A percentile compares a stretch with the other conserved stretches of the same genome.
These are phyloP conservation scores for Sceliomorpha sp. DNA, from an alignment of 2,888 invertebrate species.

Conservation along the genomic window DNA sequence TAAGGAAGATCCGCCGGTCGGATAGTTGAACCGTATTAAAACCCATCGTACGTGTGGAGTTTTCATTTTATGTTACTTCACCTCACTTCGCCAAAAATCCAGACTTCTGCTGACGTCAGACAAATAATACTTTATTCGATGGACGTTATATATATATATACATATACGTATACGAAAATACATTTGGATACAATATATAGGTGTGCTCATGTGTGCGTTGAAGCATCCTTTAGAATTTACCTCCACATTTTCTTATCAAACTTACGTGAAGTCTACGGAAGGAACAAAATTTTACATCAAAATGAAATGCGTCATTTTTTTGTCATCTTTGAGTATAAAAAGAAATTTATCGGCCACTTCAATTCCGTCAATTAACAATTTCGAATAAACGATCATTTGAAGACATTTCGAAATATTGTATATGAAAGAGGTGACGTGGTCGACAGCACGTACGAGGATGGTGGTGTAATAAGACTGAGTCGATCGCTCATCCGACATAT, in stretches of 20 bases:
- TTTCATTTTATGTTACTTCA: conserved; percentile 14
- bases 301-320: no score
- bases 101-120: conserved; percentile 3
- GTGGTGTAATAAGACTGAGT: conserved; percentile 62
- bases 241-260: no score
- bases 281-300: no score
- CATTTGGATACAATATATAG: no score
- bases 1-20: conserved; percentile 48
- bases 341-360: no score
- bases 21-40: conserved; percentile 63
- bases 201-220: no score
- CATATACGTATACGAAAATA: neutral
- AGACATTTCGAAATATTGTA: conserved; percentile 1
- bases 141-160: neutral
- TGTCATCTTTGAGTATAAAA: neutral
- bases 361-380: neutral
- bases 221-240: no score
- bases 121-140: conserved; percentile 3
- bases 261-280: no score
- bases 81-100: conserved; percentile 2
- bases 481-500: conserved; percentile 59
- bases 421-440: conserved; percentile 6
- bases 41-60: conserved; percentile 59
- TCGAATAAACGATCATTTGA: neutral
- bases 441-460: conserved; percentile 64